phyloP scores from a whole-genome alignment of 2,888 invertebrate genomes.

The Caradrina clavipalpis region DNA sequence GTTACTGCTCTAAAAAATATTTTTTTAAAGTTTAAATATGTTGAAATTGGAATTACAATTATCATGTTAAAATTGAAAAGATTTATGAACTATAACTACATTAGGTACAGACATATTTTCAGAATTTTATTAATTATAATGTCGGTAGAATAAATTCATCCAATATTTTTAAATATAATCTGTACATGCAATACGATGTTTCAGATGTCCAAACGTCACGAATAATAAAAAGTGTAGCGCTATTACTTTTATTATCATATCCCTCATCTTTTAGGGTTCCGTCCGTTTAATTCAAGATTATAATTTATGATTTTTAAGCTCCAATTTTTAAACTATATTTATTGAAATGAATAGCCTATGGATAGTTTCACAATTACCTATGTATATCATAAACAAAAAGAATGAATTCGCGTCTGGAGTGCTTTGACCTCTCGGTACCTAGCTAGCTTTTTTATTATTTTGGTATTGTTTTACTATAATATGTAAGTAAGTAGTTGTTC shows the following conservation, averaged over 20 bases:
- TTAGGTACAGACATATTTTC: too few species aligned
- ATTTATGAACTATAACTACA: too few species aligned
- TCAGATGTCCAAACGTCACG: conserved; percentile 30
- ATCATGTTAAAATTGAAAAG: too few species aligned
- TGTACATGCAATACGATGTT: conserved; percentile 32
- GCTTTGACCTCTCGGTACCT: too few species aligned
- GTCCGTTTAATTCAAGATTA: neutral
- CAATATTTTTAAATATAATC: conserved; percentile 20
- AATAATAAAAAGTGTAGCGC: conserved; percentile 42
- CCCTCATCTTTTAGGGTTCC: conserved; percentile 38
- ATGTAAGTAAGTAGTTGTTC: too few species aligned
- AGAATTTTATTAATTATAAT: neutral
- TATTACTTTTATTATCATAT: conserved; percentile 48
- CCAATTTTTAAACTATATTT: neutral
- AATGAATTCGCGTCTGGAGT: too few species aligned
- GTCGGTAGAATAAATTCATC: neutral
- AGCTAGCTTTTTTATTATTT: too few species aligned
- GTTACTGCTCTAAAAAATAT: neutral
- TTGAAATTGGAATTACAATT: conserved; percentile 4
- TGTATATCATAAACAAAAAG: too few species aligned
- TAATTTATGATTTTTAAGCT: neutral
- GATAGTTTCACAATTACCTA: too few species aligned
- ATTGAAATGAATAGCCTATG: too few species aligned
- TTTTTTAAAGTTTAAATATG: neutral
- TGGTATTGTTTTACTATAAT: too few species aligned